phyloP scores from a whole-genome alignment of 2,797 vertebrate species.

The Arctocebus calabarensis region DNA sequence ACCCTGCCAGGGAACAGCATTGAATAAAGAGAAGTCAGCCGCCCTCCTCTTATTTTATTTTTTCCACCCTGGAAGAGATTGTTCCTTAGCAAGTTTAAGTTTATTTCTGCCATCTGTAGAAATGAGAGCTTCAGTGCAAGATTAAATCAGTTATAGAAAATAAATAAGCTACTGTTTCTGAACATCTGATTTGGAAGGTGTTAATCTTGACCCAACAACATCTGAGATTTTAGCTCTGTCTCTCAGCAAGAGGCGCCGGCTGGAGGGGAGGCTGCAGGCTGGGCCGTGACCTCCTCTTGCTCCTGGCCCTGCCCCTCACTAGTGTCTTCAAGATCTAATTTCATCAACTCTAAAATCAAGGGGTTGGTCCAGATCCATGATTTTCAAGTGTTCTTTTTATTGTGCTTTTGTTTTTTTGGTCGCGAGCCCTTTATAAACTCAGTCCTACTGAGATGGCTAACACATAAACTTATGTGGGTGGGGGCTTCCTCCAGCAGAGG shows the following conservation, averaged over 20 bases:
- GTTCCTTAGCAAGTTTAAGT: background rate
- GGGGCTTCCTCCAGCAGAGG: constrained; percentile 45
- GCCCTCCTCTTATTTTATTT: fast-evolving
- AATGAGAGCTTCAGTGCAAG: constrained; percentile 39
- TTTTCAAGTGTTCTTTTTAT: constrained; percentile 50
- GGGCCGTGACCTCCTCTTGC: background rate
- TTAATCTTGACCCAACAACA: constrained; percentile 34
- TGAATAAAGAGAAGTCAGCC: background rate
- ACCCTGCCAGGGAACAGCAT: background rate
- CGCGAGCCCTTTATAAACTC: background rate
- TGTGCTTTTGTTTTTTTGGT: background rate
- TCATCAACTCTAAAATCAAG: constrained; percentile 11
- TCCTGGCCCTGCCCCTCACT: background rate
- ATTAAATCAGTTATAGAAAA: constrained; percentile 55
- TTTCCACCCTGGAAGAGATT: background rate
- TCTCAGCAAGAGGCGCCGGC: background rate
- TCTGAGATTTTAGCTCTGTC: background rate
- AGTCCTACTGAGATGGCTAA: constrained; percentile 1
- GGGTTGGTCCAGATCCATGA: background rate
- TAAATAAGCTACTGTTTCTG: constrained; percentile 47
- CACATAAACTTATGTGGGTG: constrained; percentile 36
- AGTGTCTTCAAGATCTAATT: constrained; percentile 17
- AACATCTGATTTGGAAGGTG: constrained; percentile 42
- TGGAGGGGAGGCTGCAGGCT: background rate
- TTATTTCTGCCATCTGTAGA: constrained; percentile 41